Percentiles rank a stretch among this genome's conserved stretches.
phyloP scores from a whole-genome alignment of 2,888 invertebrate species.

The Caenorhabditis angaria region DNA sequence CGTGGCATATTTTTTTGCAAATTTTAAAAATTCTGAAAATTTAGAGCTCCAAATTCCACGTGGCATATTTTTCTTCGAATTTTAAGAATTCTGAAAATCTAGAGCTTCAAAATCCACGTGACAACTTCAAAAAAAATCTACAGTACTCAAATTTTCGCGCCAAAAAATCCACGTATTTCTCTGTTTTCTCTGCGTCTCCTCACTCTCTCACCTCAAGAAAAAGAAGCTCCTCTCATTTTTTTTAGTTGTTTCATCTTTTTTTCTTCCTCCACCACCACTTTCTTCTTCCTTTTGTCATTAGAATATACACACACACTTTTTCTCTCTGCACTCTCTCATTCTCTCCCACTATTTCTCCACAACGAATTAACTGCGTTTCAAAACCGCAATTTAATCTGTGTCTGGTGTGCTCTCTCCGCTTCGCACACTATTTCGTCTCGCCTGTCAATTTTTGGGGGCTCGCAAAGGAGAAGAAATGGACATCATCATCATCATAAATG shows the following conservation, averaged over 20 bases:
- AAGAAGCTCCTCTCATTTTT: conserved; percentile 7
- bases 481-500: conserved; percentile 1
- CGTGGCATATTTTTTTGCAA: too few species aligned
- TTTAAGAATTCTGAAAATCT: too few species aligned
- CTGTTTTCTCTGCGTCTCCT: background rate
- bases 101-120: too few species aligned
- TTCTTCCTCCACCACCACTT: conserved; percentile 11
- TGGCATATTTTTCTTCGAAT: too few species aligned
- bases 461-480: background rate
- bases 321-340: conserved; percentile 7
- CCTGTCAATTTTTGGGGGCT: background rate
- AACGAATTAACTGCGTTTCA: conserved; percentile 46
- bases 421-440: background rate
- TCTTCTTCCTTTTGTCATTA: conserved; percentile 36
- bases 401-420: conserved; percentile 13
- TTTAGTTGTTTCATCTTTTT: conserved; percentile 7
- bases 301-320: conserved; percentile 16
- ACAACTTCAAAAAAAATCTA: too few species aligned
- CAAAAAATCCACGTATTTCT: background rate
- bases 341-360: conserved; percentile 7
- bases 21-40: too few species aligned
- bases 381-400: conserved; percentile 46
- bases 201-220: too few species aligned
- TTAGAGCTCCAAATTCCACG: too few species aligned
- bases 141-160: too few species aligned